Evolutionary conservation across 92 coral and sea anemone species (phyloP), one percentile per base, ranked within the genome.

Genomic region (Palythoa caribaeorum): DNA sequence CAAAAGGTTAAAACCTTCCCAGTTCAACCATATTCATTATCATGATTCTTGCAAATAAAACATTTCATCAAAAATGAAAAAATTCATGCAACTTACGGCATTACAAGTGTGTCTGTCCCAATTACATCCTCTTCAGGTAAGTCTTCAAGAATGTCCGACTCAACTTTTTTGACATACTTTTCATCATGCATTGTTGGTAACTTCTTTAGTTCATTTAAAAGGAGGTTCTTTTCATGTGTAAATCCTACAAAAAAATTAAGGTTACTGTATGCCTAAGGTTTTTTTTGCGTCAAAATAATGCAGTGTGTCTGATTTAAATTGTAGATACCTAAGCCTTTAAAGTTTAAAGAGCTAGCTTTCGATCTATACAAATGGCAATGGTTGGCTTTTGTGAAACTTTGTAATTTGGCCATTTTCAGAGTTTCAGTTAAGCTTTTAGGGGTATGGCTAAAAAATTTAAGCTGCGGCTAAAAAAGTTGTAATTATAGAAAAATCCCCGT

Each of bases 141-240:
- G 73, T 93, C 98, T 85, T 93, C 96, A 74, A 93, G 71, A 39
- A 95, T 87, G 60, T 92, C 92, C 12, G 83, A 92, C 75, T 93
- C 84, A 21, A 93, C 92, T 48, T 88, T 93, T 53, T 87, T 83
- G 15, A 93, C 93, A 90, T 95, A 96, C 21, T 91, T 92, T 51
- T 62, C 84, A 73, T 96, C 99, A 79, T 96, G 92, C 94, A 96
- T 93, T 89, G 93, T 96, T 0, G 99, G 99, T 2, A 96, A 89
- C 65, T 93, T 95, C 86, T 88, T 93, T 28, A 95, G 75, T 76
- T 95, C 98, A 19, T 90, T 95, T 35, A 95, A 76, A 1, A 95
- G 90, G 17, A 93, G 79, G 47, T 95, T 91, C 80, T 91, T 93
- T 78, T 93, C 94, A 55, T 93, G 93, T 68, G 87, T 88, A 83